Conservation (phyloP, 2,113 vertebrate species). For the Hyla sarda region DNA sequence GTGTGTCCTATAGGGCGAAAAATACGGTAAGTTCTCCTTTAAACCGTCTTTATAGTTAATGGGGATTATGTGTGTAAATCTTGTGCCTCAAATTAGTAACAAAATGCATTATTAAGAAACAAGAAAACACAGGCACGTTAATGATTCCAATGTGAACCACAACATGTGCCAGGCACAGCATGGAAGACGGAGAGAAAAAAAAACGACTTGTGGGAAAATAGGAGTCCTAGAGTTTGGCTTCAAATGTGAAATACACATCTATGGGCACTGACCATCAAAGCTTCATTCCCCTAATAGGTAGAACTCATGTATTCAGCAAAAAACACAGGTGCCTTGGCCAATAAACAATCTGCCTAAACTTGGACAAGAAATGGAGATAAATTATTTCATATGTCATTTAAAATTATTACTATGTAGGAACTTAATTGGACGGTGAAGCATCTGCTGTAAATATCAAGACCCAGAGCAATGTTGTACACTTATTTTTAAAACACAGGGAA, state of each 20-base stretch:
- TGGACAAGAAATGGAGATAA: conserved; percentile 24
- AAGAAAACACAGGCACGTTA: conserved; percentile 1
- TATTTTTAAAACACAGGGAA: neutral
- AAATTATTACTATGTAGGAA: conserved; percentile 5
- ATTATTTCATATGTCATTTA: neutral
- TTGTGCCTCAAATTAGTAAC: neutral
- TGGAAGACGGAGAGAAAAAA: neutral
- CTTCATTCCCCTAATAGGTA: conserved; percentile 1
- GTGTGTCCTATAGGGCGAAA: too few relatives aligned
- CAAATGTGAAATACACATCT: neutral
- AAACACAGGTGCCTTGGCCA: neutral
- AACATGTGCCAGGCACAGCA: conserved; percentile 25
- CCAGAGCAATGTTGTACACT: neutral
- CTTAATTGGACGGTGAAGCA: neutral
- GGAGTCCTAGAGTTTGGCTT: neutral
- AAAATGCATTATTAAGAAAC: conserved; percentile 22
- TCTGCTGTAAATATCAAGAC: neutral
- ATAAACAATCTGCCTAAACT: conserved; percentile 2
- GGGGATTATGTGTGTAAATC: neutral
- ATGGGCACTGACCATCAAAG: conserved; percentile 10
- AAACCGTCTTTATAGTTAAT: neutral
- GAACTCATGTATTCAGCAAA: neutral
- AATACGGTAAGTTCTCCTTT: neutral
- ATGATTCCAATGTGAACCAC: conserved; percentile 33
- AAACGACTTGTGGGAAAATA: conserved; percentile 10